These are phyloP conservation scores for Catocala nupta DNA, from an alignment of 2,888 invertebrate species.

Conservation along the genomic window DNA sequence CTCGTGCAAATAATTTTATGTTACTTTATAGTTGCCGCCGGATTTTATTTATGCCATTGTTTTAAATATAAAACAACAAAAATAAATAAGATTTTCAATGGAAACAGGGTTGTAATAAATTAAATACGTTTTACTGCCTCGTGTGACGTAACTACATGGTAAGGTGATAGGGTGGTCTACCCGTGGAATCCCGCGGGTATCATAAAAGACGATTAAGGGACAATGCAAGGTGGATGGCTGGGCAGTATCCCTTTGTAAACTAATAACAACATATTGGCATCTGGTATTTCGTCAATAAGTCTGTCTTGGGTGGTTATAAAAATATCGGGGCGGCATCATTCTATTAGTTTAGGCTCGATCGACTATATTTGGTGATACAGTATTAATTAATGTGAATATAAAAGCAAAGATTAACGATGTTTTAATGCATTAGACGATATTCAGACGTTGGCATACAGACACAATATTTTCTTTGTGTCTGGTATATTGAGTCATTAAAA, in stretches of 20 bases:
- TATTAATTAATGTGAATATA: too few relatives aligned
- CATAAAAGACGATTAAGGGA: constrained; percentile 13
- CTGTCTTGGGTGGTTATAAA: neutral
- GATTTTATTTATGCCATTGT: constrained; percentile 12
- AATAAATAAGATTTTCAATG: constrained; percentile 18
- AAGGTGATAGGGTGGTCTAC: constrained; percentile 16
- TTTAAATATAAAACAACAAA: constrained; percentile 10
- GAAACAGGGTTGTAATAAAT: constrained; percentile 13
- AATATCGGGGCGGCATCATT: too few relatives aligned
- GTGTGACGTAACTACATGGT: constrained; percentile 7
- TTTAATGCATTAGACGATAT: too few relatives aligned
- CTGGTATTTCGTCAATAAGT: neutral
- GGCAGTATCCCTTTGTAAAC: constrained; percentile 12
- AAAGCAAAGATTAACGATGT: too few relatives aligned
- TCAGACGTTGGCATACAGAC: too few relatives aligned
- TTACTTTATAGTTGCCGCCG: constrained; percentile 1
- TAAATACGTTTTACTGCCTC: constrained; percentile 21
- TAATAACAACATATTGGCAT: constrained; percentile 14
- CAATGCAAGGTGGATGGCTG: constrained; percentile 6
- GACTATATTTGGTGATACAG: too few relatives aligned
- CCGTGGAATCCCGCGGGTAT: constrained; percentile 12
- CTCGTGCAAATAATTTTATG: constrained; percentile 11
- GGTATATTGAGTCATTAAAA: too few relatives aligned
- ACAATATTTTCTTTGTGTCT: too few relatives aligned
- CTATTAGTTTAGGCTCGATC: too few relatives aligned